These are phyloP conservation scores for Hozukius guyotensis DNA, from an alignment of 2,797 vertebrate genomes.

Conservation along the genomic window DNA sequence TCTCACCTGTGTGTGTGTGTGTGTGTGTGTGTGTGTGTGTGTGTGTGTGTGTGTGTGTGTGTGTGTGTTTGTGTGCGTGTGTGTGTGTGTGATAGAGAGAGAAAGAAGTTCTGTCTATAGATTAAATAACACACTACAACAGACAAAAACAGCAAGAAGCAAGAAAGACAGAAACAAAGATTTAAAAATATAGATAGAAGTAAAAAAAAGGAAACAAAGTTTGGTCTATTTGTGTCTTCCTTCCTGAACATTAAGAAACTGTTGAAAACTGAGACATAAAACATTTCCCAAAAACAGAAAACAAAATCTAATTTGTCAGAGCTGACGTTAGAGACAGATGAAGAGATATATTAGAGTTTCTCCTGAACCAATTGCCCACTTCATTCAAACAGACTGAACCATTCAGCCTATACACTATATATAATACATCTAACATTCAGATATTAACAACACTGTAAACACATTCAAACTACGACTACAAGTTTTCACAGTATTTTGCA, in stretches of 20 bases:
- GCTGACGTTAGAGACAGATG: background rate
- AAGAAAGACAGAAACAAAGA: background rate
- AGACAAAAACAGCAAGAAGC: background rate
- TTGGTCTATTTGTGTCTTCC: background rate
- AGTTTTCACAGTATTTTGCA: no score
- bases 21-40: slow-evolving; percentile 1
- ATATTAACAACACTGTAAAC: background rate
- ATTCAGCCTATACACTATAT: background rate
- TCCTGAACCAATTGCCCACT: background rate
- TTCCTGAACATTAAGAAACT: background rate
- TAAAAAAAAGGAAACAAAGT: background rate
- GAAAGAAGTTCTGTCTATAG: background rate
- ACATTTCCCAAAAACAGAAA: background rate
- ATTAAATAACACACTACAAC: background rate
- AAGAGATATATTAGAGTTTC: background rate
- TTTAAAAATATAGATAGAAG: background rate
- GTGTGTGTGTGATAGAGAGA: background rate
- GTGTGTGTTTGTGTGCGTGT: slow-evolving; percentile 5
- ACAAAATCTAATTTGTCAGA: background rate
- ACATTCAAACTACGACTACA: background rate
- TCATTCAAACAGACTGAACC: background rate
- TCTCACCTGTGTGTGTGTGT: slow-evolving; percentile 26
- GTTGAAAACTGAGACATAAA: background rate
- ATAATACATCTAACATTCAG: background rate
- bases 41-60: slow-evolving; percentile 2